Evolutionary conservation across 2,888 invertebrate species (phyloP), one percentile per base, ranked within the genome.

Genomic region (Labia minor): DNA sequence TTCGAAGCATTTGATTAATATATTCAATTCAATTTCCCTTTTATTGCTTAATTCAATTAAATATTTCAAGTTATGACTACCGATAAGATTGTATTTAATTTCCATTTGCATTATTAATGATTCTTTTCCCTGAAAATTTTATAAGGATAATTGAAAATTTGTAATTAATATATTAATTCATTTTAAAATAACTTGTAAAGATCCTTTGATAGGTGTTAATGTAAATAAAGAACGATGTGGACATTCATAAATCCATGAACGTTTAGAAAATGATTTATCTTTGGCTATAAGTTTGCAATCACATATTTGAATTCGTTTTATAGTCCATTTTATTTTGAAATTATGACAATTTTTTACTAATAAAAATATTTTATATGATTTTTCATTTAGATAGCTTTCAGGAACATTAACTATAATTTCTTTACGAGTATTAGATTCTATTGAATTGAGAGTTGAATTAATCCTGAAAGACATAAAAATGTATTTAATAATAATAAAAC

Each of bases 291-390:
- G 69, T 65, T 70, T 26, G 69, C 79, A 79, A 1, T 75, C 72
- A 69, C 79, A 79, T 26, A 75, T 66, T 71, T 77, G 73, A 37
- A 73, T 72, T 65, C 76, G 72, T 69, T 74, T 76, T 8, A 79
- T 65, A 37, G 67, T 69, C 67, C 78, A 72, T 16, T 70, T 69
- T 6, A 73, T 72, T 10, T 71, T 68, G 21, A 75, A 73, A 2
- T 69, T 67, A 6, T 76, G 73, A 4, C 70, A 70, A 72, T 79
- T 79, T 66, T 72, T 72, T 18, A 78, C 65, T 8, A 75, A 67
- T 11, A 78, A 70, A 67, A 72, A 73, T 14, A 77, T 66, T 18
- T 71, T 72, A 70, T 74, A 74, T 20, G 69, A 66, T 33, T 74
- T 73, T 14, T 74, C 67, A 1, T 73, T 71, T 14, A 74, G 62